Percentiles rank a stretch among this genome's conserved stretches.
These are phyloP conservation scores for Graptemys geographica DNA, from an alignment of 2,797 vertebrate species.

Conservation along the genomic window DNA sequence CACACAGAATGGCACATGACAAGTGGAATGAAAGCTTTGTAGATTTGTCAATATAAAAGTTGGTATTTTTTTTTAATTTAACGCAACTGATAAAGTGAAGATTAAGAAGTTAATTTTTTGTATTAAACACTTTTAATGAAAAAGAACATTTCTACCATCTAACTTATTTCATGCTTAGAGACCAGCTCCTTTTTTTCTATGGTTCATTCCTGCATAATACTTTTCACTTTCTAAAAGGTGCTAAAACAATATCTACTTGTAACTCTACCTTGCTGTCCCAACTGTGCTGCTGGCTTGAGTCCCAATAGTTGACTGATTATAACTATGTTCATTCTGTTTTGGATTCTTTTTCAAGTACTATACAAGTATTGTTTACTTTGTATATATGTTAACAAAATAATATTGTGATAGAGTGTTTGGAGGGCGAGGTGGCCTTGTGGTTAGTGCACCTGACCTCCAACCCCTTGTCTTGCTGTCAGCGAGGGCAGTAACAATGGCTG, in stretches of 20 bases:
- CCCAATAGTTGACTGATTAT: slow-evolving; percentile 10
- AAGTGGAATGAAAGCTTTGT: background rate
- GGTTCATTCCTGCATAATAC: background rate
- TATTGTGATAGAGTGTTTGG: background rate
- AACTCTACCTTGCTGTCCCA: background rate
- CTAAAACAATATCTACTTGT: background rate
- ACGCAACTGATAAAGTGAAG: background rate
- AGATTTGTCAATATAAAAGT: background rate
- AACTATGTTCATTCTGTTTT: background rate
- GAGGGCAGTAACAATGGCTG: background rate
- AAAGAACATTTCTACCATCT: background rate
- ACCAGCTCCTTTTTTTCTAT: background rate
- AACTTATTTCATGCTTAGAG: slow-evolving; percentile 19
- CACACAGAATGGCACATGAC: background rate
- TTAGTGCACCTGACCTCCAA: background rate
- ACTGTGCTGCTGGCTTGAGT: background rate
- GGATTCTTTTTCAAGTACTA: background rate
- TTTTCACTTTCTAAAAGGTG: background rate
- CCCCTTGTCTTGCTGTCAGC: background rate
- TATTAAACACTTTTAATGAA: background rate
- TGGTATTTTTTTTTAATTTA: background rate
- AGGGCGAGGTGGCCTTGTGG: background rate
- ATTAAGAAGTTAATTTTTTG: background rate
- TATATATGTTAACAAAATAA: background rate
- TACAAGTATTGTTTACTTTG: background rate